A percentile compares a stretch with the other conserved stretches of the same genome.
These are phyloP conservation scores for Danaus plexippus DNA, from an alignment of 1,140 invertebrate species.

Conservation along the genomic window DNA sequence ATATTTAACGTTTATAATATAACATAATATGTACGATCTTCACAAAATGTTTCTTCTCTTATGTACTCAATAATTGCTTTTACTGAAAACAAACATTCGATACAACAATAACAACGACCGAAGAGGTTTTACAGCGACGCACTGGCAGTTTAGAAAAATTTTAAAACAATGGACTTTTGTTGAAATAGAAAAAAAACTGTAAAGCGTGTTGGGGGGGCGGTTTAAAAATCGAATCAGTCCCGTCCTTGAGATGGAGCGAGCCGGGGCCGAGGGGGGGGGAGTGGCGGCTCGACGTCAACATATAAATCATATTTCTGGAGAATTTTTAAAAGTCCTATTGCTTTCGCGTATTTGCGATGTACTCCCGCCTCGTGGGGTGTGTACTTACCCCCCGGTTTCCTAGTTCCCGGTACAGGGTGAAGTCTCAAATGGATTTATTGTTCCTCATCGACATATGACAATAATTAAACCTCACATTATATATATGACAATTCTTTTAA, in stretches of 20 bases:
- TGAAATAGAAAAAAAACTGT: conserved; percentile 16
- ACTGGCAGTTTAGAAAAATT: conserved; percentile 3
- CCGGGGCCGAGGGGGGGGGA: conserved; percentile 12
- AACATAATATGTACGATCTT: too few relatives aligned
- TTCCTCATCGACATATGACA: too few relatives aligned
- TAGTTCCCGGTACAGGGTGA: conserved; percentile 63
- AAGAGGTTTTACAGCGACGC: too few relatives aligned
- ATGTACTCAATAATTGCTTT: too few relatives aligned
- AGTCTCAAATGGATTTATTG: neutral
- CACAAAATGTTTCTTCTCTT: too few relatives aligned
- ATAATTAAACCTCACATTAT: too few relatives aligned
- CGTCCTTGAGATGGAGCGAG: conserved; percentile 59
- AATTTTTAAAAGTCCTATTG: conserved; percentile 73
- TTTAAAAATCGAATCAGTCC: conserved; percentile 70
- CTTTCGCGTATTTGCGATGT: conserved; percentile 72
- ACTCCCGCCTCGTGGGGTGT: conserved; percentile 59
- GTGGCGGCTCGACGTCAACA: conserved; percentile 66
- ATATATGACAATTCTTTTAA: too few relatives aligned
- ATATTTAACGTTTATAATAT: too few relatives aligned
- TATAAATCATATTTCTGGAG: conserved; percentile 72
- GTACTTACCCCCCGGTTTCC: conserved; percentile 70
- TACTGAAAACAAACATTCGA: too few relatives aligned
- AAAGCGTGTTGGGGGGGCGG: conserved; percentile 31
- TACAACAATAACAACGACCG: too few relatives aligned
- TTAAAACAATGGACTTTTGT: conserved; percentile 26